Evolutionary conservation across 2,888 invertebrate genomes (phyloP).

Genomic region (Parascotia fuliginaria): DNA sequence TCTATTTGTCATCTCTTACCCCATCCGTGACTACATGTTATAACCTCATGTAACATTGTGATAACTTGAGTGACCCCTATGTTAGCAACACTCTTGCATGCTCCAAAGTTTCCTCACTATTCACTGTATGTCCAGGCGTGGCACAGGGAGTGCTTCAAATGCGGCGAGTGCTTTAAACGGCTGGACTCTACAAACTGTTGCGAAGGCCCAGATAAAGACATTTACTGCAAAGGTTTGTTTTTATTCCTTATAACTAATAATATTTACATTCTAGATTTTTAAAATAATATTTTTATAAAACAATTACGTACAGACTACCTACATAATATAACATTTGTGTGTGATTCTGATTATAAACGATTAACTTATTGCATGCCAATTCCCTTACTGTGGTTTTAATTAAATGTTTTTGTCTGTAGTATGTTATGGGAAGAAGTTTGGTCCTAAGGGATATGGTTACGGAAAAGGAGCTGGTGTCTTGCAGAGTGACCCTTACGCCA

Average conservation of each 20-base stretch:
- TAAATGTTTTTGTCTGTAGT: conserved; percentile 85
- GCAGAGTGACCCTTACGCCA: conserved; percentile 94
- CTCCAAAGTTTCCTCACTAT: conserved; percentile 61
- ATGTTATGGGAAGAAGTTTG: conserved; percentile 98
- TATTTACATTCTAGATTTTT: too few relatives aligned
- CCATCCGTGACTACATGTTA: conserved; percentile 53
- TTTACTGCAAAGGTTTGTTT: conserved; percentile 97
- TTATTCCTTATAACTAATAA: too few relatives aligned
- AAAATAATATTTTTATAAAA: too few relatives aligned
- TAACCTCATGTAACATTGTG: conserved; percentile 71
- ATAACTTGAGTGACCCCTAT: conserved; percentile 68
- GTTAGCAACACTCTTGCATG: conserved; percentile 67
- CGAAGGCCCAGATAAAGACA: conserved; percentile 97
- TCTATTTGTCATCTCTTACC: conserved; percentile 43
- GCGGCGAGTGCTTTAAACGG: conserved; percentile 93
- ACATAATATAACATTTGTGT: conserved; percentile 27
- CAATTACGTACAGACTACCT: conserved; percentile 10
- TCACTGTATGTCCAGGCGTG: conserved; percentile 89
- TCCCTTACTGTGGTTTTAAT: conserved; percentile 43
- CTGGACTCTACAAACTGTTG: conserved; percentile 96
- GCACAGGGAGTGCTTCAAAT: conserved; percentile 98
- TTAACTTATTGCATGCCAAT: conserved; percentile 34
- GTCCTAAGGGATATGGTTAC: conserved; percentile 98
- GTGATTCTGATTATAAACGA: conserved; percentile 35
- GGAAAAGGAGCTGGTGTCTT: conserved; percentile 98